phyloP scores from a whole-genome alignment of 1,140 invertebrate species.

The Holcopasites calliopsidis region DNA sequence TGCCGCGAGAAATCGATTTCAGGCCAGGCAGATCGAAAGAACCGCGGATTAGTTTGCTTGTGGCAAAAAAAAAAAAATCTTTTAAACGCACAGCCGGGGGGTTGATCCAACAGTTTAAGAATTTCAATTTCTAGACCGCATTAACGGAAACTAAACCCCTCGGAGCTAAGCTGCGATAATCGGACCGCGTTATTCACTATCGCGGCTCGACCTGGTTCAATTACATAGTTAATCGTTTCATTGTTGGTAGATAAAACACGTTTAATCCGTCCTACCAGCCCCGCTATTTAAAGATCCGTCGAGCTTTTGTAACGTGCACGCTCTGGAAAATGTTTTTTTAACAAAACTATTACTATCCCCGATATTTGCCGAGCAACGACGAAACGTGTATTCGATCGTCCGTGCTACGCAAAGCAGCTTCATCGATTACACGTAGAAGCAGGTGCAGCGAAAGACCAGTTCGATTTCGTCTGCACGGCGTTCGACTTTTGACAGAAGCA shows the following conservation, averaged over 20 bases:
- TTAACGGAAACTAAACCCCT: background rate
- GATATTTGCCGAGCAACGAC: background rate
- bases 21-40: background rate
- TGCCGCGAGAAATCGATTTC: background rate
- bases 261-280: background rate
- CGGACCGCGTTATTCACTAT: constrained; percentile 2
- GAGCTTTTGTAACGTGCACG: too few species aligned
- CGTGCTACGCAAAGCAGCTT: background rate
- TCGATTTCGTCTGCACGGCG: constrained; percentile 27
- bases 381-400: background rate
- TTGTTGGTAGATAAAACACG: background rate
- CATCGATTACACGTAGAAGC: background rate
- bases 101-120: background rate
- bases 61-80: background rate
- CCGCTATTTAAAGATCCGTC: background rate
- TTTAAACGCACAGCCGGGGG: too few species aligned
- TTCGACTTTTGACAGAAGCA: constrained; percentile 46
- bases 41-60: background rate
- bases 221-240: background rate
- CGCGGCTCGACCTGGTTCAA: constrained; percentile 4
- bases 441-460: background rate
- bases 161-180: constrained; percentile 1
- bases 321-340: background rate
- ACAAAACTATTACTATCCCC: background rate
- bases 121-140: background rate